A percentile compares a stretch with the other conserved stretches of the same genome.
These are phyloP conservation scores for Cecidostiba fungosa DNA, from an alignment of 2,888 invertebrate genomes.

Conservation along the genomic window DNA sequence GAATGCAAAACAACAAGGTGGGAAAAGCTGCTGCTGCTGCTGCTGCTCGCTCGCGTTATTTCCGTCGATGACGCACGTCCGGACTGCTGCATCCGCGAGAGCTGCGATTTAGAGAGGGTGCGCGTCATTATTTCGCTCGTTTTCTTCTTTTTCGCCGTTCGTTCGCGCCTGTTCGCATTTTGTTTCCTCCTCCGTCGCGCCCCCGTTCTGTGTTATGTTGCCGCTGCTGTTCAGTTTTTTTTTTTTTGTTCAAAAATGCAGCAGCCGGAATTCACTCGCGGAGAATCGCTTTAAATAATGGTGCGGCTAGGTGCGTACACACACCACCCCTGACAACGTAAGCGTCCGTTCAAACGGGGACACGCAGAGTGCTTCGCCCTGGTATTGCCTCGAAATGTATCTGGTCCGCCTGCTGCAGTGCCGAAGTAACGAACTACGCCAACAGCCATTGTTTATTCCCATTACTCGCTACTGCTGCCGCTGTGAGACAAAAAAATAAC, in stretches of 20 bases:
- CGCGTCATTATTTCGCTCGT: constrained; percentile 51
- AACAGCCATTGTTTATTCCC: constrained; percentile 15
- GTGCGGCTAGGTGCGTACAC: constrained; percentile 57
- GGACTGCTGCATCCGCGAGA: constrained; percentile 37
- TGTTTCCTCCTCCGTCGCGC: constrained; percentile 2
- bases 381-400: constrained; percentile 39
- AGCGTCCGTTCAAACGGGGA: constrained; percentile 58
- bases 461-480: not conserved
- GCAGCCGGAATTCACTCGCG: constrained; percentile 40
- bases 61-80: constrained; percentile 52
- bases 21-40: constrained; percentile 19
- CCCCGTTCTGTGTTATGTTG: constrained; percentile 28
- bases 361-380: constrained; percentile 19
- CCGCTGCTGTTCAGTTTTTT: not conserved
- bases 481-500: not conserved
- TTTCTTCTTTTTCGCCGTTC: constrained; percentile 31
- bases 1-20: constrained; percentile 23
- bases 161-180: not conserved
- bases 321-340: constrained; percentile 63
- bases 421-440: constrained; percentile 27
- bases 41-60: constrained; percentile 29
- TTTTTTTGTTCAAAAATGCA: constrained; percentile 38
- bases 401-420: not conserved
- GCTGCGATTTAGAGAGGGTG: constrained; percentile 49
- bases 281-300: constrained; percentile 56